These are phyloP conservation scores for Micropoecilia bifurca DNA, from an alignment of 2,797 vertebrate species.

Conservation along the genomic window DNA sequence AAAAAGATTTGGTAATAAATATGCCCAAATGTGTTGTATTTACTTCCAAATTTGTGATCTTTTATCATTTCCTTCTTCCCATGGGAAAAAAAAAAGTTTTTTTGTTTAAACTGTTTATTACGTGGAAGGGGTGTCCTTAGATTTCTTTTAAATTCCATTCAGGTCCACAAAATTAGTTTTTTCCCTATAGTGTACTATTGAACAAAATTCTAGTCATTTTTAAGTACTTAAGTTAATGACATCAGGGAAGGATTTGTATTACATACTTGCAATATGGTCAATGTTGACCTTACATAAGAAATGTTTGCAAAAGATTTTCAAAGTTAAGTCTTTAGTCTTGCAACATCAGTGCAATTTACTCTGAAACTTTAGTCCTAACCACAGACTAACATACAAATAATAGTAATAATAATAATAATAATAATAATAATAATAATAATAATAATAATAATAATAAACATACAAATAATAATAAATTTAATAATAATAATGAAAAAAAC, in stretches of 20 bases:
- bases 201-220: not conserved
- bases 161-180: not conserved
- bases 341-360: not conserved
- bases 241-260: not conserved
- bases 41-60: constrained; percentile 15
- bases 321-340: not conserved
- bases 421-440: not conserved
- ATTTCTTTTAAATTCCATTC: not conserved
- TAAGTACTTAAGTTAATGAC: not conserved
- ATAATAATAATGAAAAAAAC: too few species aligned
- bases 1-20: not conserved
- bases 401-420: too few species aligned
- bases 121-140: not conserved
- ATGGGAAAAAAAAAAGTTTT: not conserved
- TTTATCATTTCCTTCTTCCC: not conserved
- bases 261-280: not conserved
- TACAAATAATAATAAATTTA: too few species aligned
- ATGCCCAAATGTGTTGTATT: constrained; percentile 12
- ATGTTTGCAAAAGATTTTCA: not conserved
- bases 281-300: not conserved
- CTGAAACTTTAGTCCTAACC: not conserved
- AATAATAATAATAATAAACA: too few species aligned
- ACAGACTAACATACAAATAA: not conserved
- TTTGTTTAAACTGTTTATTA: not conserved
- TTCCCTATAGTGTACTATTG: not conserved